phyloP scores from a whole-genome alignment of 1,140 invertebrate genomes.

The Cotesia glomerata region DNA sequence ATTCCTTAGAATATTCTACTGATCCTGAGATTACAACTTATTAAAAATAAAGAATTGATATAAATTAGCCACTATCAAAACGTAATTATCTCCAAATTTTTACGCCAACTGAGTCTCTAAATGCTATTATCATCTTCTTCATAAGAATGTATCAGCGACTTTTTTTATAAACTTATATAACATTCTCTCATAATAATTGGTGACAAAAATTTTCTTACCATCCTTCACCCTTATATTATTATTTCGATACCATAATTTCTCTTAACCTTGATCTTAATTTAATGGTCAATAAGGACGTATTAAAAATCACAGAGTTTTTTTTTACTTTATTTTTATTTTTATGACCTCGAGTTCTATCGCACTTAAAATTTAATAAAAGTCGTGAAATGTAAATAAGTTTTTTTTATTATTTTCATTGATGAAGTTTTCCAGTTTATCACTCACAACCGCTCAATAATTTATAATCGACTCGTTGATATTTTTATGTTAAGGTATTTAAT shows the following conservation, averaged over 20 bases:
- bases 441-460: no score
- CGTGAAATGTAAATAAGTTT: neutral
- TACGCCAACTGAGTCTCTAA: no score
- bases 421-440: no score
- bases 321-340: slow-evolving; percentile 6
- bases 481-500: no score
- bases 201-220: neutral
- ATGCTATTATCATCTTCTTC: no score
- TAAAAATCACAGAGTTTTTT: neutral
- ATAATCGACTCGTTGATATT: no score
- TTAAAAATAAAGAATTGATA: neutral
- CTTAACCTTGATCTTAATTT: slow-evolving; percentile 32
- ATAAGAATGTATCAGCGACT: no score
- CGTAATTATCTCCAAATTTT: no score
- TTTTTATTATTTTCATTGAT: no score
- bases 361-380: neutral
- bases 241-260: neutral
- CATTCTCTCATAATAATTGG: neutral
- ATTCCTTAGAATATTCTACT: neutral
- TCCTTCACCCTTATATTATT: slow-evolving; percentile 12
- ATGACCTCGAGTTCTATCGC: slow-evolving; percentile 12
- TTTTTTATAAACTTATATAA: no score
- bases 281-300: slow-evolving; percentile 5
- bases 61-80: no score
- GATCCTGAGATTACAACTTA: neutral